Evolutionary conservation across 2,888 invertebrate genomes (phyloP), one percentile per base, ranked within the genome.

Genomic region (Latheticus oryzae): DNA sequence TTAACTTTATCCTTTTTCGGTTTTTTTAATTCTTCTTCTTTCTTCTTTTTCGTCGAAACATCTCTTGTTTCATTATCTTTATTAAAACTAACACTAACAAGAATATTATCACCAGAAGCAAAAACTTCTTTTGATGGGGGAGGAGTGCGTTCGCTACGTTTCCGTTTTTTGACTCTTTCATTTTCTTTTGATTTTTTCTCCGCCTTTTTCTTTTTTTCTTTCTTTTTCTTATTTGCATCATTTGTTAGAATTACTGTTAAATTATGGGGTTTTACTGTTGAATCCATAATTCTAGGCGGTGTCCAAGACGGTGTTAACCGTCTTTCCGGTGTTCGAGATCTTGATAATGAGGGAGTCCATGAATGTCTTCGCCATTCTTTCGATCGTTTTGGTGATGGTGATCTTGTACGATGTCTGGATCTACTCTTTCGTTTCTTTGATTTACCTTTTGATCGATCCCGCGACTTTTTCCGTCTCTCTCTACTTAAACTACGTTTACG

Each of bases 41-140:
- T 68, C 1, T 71, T 73, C 12, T 70, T 71, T 32, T 73, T 68
- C 5, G 77, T 74, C 7, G 71, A 70, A 7, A 76, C 70, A 51
- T 75, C 73, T 53, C 78, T 72, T 19, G 74, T 74, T 59, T 76
- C 75, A 60, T 78, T 82, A 64, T 84, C 85, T 67, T 91, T 91
- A 75, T 90, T 89, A 78, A 95, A 95, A 77, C 93, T 94, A 9
- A 95, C 93, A 79, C 93, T 94, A 5, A 95, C 94, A 62, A 95
- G 84, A 70, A 95, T 95, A 76, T 94, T 95, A 78, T 95, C 93
- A 1, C 95, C 95, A 5, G 94, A 93, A 0, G 95, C 93, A 76
- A 93, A 95, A 1, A 95, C 93, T 79, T 94, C 94, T 76, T 95
- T 95, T 1, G 90, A 90, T 0, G 91, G 90, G 43, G 82, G 84